Base-by-base conservation (phyloP, 1,140 invertebrate genomes). In the Drosophila hydei region DNA sequence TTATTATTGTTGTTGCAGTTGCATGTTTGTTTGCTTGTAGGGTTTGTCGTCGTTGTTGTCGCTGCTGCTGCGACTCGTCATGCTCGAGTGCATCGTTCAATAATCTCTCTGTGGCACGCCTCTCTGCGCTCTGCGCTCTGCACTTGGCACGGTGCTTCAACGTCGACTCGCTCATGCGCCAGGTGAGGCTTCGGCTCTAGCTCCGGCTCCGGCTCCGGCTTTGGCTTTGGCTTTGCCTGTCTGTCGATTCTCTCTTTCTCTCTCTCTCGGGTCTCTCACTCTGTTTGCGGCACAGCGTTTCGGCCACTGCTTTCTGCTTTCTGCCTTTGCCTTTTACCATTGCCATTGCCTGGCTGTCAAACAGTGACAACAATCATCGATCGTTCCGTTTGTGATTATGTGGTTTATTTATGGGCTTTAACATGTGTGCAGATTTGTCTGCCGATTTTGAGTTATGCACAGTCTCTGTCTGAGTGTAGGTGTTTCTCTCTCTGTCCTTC, bases 321-420 rank as follows among this genome's bases (percentile, higher is more conserved):
- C 58, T 60, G 55, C 21, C 14, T 42, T 12, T 72, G 69, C 50
- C 55, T 61, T 54, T 72, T 69, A 55, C 64, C 55, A 55, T 62
- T 74, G 72, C 59, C 73, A 73, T 70, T 71, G 64, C 73, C 68
- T 70, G 77, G 79, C 89, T 90, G 89, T 90, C 89, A 90, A 89
- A 76, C 84, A 90, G 88, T 90, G 89, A 90, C 89, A 90, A 90
- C 89, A 90, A 91, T 91, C 89, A 91, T 91, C 89, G 89, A 91
- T 91, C 89, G 89, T 91, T 91, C 85, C 89, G 89, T 89, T 91
- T 91, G 89, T 85, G 89, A 90, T 90, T 90, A 90, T 90, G 89
- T 89, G 89, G 89, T 89, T 90, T 90, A 90, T 90, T 90, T 90
- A 90, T 90, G 89, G 89, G 79, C 81, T 83, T 90, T 89, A 90